Evolutionary conservation across 2,113 vertebrate genomes (phyloP), one percentile per base, ranked within the genome.

Genomic region (Melanostigma gelatinosum): DNA sequence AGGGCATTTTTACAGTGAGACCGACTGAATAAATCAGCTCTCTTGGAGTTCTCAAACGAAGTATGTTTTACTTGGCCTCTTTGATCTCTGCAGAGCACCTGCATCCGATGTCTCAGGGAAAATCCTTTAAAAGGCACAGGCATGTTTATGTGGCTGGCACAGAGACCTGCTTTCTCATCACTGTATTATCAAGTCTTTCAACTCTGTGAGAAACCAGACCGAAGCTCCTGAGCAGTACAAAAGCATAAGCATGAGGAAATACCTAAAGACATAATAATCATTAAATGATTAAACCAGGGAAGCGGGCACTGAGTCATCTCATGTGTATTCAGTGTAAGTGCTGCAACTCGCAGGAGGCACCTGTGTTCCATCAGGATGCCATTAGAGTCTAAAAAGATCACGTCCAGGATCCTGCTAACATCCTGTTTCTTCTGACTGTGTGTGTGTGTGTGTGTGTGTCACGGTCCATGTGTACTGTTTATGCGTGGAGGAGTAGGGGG

Each of bases 11-110:
- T 91, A 89, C 90, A 86, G 90, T 88, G 78, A 71, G 76, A 79
- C 67, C 16, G 66, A 77, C 61, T 74, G 80, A 90, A 90, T 92
- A 89, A 93, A 90, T 88, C 87, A 89, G 72, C 85, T 82, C 85
- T 86, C 84, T 75, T 70, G 79, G 76, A 81, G 87, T 80, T 87
- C 83, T 85, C 60, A 84, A 88, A 87, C 83, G 80, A 88, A 88
- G 83, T 67, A 77, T 80, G 72, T 87, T 87, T 90, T 86, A 85
- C 83, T 85, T 36, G 29, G 71, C 65, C 42, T 75, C 92, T 94
- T 94, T 95, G 93, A 94, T 94, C 92, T 92, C 60, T 6, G 73
- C 64, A 52, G 77, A 90, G 85, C 94, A 95, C 93, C 93, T 94
- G 93, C 91, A 93, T 93, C 87, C 83, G 55, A 91, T 80, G 91